Percentiles rank a stretch among this genome's conserved stretches.
phyloP scores from a whole-genome alignment of 2,113 vertebrate species.

The Stictonetta naevosa region DNA sequence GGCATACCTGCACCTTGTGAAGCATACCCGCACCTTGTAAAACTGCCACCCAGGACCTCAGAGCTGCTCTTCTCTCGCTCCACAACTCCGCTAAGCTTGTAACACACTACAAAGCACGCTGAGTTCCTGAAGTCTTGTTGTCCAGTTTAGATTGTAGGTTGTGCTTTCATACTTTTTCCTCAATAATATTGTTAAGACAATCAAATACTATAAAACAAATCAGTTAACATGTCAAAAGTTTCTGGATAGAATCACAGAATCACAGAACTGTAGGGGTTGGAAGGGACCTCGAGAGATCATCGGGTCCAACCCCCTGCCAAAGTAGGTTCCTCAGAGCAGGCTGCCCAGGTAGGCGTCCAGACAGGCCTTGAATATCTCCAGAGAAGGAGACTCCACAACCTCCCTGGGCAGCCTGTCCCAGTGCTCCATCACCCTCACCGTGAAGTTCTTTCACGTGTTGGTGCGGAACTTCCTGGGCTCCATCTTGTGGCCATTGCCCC shows the following conservation, averaged over 20 bases:
- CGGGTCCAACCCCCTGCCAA: too few relatives aligned
- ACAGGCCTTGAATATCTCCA: too few relatives aligned
- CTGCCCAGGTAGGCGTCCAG: too few relatives aligned
- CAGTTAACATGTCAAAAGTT: background rate
- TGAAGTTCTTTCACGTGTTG: too few relatives aligned
- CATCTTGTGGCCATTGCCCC: too few relatives aligned
- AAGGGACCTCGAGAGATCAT: too few relatives aligned
- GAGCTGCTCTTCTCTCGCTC: background rate
- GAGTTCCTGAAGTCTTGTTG: background rate
- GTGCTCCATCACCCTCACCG: too few relatives aligned
- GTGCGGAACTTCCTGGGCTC: too few relatives aligned
- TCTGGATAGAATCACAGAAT: background rate
- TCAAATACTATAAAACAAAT: background rate
- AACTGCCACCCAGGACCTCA: background rate
- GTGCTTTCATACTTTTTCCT: background rate
- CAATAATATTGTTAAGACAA: background rate
- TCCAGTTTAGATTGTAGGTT: background rate
- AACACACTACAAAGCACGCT: background rate
- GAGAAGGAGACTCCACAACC: too few relatives aligned
- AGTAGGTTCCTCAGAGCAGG: too few relatives aligned
- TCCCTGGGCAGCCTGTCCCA: too few relatives aligned
- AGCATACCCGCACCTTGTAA: background rate
- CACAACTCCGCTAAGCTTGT: background rate
- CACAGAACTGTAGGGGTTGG: too few relatives aligned
- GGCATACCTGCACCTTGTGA: background rate